These are phyloP conservation scores for Hoplias malabaricus DNA, from an alignment of 2,113 vertebrate genomes.

Conservation along the genomic window DNA sequence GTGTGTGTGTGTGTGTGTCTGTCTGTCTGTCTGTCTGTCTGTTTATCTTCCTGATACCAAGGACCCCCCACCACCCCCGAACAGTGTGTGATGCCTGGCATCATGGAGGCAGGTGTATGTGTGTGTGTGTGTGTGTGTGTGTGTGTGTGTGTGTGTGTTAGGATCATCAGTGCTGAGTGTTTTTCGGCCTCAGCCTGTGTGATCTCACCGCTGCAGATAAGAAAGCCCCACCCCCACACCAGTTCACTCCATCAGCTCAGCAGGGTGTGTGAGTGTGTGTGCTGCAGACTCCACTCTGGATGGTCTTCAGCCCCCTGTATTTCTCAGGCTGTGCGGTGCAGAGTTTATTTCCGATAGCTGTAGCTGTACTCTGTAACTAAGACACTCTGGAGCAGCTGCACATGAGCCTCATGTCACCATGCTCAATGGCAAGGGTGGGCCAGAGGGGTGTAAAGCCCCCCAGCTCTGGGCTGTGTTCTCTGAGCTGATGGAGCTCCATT, in stretches of 20 bases:
- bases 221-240: constrained; percentile 43
- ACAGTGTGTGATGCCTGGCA: not conserved
- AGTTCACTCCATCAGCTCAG: constrained; percentile 39
- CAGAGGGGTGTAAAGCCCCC: no score
- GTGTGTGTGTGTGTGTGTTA: constrained; percentile 65
- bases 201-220: constrained; percentile 51
- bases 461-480: no score
- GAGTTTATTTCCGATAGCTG: no score
- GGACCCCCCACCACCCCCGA: not conserved
- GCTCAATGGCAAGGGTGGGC: no score
- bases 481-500: no score
- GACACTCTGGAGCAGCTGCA: no score
- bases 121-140: not conserved
- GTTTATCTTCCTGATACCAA: not conserved
- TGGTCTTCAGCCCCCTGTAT: no score
- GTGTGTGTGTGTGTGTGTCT: no score
- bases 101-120: constrained; percentile 3
- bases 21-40: no score
- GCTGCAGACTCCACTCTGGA: constrained; percentile 12
- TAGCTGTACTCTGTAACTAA: no score
- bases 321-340: no score
- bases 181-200: constrained; percentile 64
- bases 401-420: no score
- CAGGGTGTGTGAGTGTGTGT: constrained; percentile 34
- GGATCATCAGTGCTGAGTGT: constrained; percentile 69